Evolutionary conservation across 2,113 vertebrate species (phyloP).

Genomic region (Anser brachyrhynchus): DNA sequence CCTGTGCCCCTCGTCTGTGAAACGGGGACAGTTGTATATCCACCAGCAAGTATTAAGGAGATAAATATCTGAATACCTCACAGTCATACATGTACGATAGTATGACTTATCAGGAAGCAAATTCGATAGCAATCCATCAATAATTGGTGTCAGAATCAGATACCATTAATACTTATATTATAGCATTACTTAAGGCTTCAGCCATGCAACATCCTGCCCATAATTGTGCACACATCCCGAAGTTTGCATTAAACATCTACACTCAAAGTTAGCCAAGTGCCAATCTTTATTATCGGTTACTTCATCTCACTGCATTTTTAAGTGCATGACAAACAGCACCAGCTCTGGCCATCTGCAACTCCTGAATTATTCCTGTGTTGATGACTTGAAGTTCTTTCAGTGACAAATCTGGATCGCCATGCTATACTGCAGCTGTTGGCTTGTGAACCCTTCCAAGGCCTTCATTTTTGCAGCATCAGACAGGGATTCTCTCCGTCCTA

Average conservation of each 20-base stretch:
- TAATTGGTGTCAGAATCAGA: not conserved
- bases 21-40: not conserved
- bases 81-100: not conserved
- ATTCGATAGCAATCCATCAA: not conserved
- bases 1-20: not conserved
- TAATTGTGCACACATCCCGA: not conserved
- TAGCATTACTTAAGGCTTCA: not conserved
- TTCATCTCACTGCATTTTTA: not conserved
- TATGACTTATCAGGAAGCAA: not conserved
- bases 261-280: not conserved
- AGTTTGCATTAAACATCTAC: not conserved
- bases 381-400: not conserved
- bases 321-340: not conserved
- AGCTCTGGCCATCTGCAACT: not conserved
- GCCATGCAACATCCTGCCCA: not conserved
- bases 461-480: not conserved
- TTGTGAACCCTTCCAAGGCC: not conserved
- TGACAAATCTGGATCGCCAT: not conserved
- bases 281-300: not conserved
- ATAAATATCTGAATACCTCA: not conserved
- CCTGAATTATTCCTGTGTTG: not conserved
- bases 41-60: not conserved
- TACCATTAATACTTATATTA: not conserved
- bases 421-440: not conserved
- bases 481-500: not conserved